Conservation (phyloP, 2,113 vertebrate species). For the Monopterus albus region DNA sequence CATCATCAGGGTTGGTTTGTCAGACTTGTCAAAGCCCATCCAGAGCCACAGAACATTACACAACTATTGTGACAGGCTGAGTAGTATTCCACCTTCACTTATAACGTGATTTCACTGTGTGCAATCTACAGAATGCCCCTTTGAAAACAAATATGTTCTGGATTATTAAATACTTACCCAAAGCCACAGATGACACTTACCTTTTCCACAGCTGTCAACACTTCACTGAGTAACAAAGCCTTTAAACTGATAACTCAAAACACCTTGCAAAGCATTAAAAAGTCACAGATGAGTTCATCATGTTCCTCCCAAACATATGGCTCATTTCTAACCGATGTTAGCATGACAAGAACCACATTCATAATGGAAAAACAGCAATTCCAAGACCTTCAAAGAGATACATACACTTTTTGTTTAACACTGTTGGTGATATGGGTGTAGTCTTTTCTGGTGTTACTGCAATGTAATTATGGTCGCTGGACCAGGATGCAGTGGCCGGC, state of each 20-base stretch:
- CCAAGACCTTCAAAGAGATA: conserved; percentile 91
- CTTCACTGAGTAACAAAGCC: conserved; percentile 46
- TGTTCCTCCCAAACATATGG: conserved; percentile 26
- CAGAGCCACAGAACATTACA: neutral
- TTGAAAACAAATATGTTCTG: conserved; percentile 11
- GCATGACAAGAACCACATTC: conserved; percentile 54
- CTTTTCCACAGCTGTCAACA: conserved; percentile 59
- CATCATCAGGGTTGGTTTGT: neutral
- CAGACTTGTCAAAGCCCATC: neutral
- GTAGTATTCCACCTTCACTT: neutral
- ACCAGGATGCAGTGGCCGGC: conserved; percentile 92
- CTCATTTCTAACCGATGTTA: conserved; percentile 44
- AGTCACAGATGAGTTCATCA: conserved; percentile 44
- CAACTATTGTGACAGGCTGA: neutral
- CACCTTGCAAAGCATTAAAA: conserved; percentile 38
- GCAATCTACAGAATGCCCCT: conserved; percentile 19
- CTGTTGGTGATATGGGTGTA: conserved; percentile 91
- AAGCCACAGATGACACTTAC: conserved; percentile 68
- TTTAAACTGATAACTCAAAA: conserved; percentile 49
- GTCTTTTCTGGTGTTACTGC: conserved; percentile 98
- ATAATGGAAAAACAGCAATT: conserved; percentile 34
- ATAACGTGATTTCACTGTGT: conserved; percentile 7
- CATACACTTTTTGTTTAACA: conserved; percentile 99
- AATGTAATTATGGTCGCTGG: conserved; percentile 99
- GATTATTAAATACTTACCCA: conserved; percentile 68